phyloP scores from a whole-genome alignment of 2,797 vertebrate genomes.

The Ctenopoma kingsleyae region DNA sequence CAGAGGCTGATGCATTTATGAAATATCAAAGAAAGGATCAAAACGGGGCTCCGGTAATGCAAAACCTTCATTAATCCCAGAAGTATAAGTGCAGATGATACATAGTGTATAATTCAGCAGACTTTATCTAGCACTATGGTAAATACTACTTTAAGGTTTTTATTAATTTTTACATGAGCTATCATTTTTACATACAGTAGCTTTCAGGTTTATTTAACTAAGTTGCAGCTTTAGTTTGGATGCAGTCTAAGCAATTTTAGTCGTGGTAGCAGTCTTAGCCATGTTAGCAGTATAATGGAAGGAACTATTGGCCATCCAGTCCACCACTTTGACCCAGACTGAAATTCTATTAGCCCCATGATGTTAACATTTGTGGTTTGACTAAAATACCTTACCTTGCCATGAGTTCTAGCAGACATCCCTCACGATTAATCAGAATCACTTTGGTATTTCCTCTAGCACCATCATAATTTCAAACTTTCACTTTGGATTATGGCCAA shows the following conservation, averaged over 20 bases:
- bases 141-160: not conserved
- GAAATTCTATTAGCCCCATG: too few relatives aligned
- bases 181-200: not conserved
- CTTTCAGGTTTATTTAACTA: conserved; percentile 6
- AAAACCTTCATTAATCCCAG: not conserved
- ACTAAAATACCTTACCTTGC: not conserved
- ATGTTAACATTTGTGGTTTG: too few relatives aligned
- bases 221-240: not conserved
- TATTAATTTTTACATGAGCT: not conserved
- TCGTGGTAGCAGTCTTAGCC: not conserved
- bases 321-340: not conserved
- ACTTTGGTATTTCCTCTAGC: not conserved
- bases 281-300: not conserved
- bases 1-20: not conserved
- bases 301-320: not conserved
- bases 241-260: not conserved
- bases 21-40: conserved; percentile 14
- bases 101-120: conserved; percentile 1
- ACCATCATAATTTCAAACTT: not conserved
- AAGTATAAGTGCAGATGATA: not conserved
- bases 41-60: not conserved
- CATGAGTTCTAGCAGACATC: not conserved
- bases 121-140: not conserved
- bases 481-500: not conserved
- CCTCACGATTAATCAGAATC: not conserved